Conservation (phyloP, 2,797 vertebrate genomes). For the Pseudomugil gertrudae region DNA sequence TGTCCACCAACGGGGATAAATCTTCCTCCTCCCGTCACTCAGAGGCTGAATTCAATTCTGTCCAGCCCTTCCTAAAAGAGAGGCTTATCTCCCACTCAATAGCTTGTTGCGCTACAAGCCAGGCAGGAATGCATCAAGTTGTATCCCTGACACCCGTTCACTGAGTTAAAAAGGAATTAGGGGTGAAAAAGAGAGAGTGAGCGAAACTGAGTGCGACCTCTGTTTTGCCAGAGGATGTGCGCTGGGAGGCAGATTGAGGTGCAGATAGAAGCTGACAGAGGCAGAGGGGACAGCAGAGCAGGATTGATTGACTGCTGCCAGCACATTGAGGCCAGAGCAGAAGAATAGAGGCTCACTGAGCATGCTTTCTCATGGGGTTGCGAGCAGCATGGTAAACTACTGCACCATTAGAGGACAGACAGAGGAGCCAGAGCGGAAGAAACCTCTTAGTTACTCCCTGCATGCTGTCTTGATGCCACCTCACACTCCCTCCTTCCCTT, state of each 20-base stretch:
- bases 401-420: constrained; percentile 63
- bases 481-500: constrained; percentile 43
- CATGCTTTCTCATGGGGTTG: constrained; percentile 49
- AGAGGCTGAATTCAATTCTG: constrained; percentile 98
- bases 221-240: constrained; percentile 82
- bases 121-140: constrained; percentile 88
- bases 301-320: constrained; percentile 72
- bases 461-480: constrained; percentile 67
- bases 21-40: constrained; percentile 99
- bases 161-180: constrained; percentile 83
- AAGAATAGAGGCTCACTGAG: constrained; percentile 70
- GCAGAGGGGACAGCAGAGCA: constrained; percentile 57
- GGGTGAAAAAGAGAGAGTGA: constrained; percentile 64
- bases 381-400: constrained; percentile 75
- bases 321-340: constrained; percentile 68
- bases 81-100: constrained; percentile 99
- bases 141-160: constrained; percentile 82
- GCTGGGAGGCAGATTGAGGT: constrained; percentile 71
- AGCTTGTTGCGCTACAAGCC: constrained; percentile 93
- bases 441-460: constrained; percentile 69
- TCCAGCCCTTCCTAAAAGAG: constrained; percentile 90
- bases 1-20: constrained; percentile 95
- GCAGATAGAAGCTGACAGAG: constrained; percentile 67
- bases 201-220: constrained; percentile 73
- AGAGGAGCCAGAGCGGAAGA: constrained; percentile 65